Conservation (phyloP, 2,113 vertebrate species). For the Melanerpes aurifrons region DNA sequence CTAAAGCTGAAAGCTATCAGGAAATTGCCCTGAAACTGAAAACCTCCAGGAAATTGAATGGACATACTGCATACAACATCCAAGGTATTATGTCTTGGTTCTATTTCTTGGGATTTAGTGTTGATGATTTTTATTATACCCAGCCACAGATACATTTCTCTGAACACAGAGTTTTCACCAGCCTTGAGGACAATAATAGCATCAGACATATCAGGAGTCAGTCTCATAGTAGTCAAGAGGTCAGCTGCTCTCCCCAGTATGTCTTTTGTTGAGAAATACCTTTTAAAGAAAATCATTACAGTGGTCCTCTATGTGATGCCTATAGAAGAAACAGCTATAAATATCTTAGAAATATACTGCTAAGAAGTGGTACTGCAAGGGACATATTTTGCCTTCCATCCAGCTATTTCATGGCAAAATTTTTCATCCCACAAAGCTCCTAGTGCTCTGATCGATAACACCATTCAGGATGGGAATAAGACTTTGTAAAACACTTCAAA, state of each 20-base stretch:
- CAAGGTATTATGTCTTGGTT: constrained; percentile 37
- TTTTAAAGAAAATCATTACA: constrained; percentile 3
- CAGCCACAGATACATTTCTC: background rate
- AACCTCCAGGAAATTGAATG: constrained; percentile 75
- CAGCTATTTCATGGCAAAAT: background rate
- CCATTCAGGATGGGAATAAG: background rate
- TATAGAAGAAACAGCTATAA: background rate
- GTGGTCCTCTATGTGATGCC: background rate
- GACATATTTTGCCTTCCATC: background rate
- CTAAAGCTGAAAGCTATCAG: constrained; percentile 60
- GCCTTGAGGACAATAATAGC: background rate
- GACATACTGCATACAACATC: constrained; percentile 44
- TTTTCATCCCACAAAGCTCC: background rate
- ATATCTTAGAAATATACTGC: background rate
- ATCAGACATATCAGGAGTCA: background rate
- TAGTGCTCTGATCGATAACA: background rate
- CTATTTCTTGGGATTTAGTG: constrained; percentile 46
- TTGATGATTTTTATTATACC: constrained; percentile 8
- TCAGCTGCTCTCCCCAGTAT: background rate
- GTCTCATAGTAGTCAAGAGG: background rate
- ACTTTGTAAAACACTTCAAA: background rate
- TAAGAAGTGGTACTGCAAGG: background rate
- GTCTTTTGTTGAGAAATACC: background rate
- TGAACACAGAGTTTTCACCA: background rate
- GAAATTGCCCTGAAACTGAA: constrained; percentile 77